phyloP scores from a whole-genome alignment of 2,888 invertebrate genomes.

The Norana najaformis region DNA sequence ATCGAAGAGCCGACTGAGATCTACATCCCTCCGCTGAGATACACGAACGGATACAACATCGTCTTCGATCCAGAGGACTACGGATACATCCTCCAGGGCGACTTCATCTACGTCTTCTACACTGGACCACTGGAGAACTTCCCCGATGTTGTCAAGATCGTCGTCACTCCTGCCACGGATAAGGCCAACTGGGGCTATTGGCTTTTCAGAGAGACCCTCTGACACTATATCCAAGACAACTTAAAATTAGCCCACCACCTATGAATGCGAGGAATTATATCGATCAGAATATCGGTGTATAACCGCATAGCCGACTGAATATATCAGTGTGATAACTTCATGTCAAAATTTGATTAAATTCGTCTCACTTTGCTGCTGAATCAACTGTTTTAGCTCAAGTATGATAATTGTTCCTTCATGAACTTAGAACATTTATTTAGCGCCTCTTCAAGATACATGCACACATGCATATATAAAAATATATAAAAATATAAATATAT shows the following conservation, averaged over 20 bases:
- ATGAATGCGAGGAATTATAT: not conserved
- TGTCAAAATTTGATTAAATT: not conserved
- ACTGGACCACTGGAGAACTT: not conserved
- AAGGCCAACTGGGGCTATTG: not conserved
- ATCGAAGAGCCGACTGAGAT: conserved; percentile 46
- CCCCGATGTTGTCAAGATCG: conserved; percentile 8
- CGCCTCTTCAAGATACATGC: too few species aligned
- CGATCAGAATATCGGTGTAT: not conserved
- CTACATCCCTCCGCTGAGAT: conserved; percentile 44
- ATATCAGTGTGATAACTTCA: not conserved
- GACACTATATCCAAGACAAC: not conserved
- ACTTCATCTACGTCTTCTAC: conserved; percentile 19
- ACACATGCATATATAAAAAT: too few species aligned
- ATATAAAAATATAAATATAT: too few species aligned
- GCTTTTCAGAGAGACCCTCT: not conserved
- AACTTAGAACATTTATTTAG: not conserved
- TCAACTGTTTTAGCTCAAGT: not conserved
- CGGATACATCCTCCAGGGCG: not conserved
- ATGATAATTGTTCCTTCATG: not conserved
- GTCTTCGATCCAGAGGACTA: not conserved
- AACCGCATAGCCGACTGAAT: not conserved
- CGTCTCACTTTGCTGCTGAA: not conserved
- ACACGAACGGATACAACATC: conserved; percentile 40
- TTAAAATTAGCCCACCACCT: not conserved
- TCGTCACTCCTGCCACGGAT: not conserved